Percentiles rank a stretch among this genome's conserved stretches.
phyloP scores from a whole-genome alignment of 2,888 invertebrate genomes.

The Frankliniella fusca region DNA sequence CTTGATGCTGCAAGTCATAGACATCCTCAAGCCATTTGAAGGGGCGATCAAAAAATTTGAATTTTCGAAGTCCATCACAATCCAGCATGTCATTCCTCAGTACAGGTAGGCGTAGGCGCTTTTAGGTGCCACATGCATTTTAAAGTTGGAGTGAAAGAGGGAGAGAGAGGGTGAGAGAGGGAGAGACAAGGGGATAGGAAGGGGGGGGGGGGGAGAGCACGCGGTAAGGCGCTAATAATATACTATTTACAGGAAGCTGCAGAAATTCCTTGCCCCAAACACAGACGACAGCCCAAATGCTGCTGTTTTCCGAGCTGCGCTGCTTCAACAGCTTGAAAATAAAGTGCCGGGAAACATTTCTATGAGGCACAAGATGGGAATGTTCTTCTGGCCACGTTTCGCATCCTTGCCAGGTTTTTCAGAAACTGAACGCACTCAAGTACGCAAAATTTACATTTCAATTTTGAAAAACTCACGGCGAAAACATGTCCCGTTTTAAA shows the following conservation, averaged over 20 bases:
- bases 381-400: neutral
- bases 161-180: too few relatives aligned
- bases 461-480: too few relatives aligned
- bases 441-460: neutral
- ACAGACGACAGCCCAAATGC: too few relatives aligned
- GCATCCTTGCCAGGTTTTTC: neutral
- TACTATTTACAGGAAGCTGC: too few relatives aligned
- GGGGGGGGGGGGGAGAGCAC: too few relatives aligned
- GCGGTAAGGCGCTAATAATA: too few relatives aligned
- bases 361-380: neutral
- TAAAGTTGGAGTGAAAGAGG: too few relatives aligned
- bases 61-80: neutral
- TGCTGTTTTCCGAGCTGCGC: neutral
- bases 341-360: neutral
- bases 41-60: neutral
- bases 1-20: neutral
- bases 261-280: too few relatives aligned
- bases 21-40: neutral
- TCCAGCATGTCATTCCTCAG: neutral
- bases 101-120: neutral
- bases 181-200: too few relatives aligned
- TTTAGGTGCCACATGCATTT: neutral
- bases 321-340: neutral
- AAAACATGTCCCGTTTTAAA: too few relatives aligned
- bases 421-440: neutral